Evolutionary conservation across 35 echinoderm and acorn worm genomes (phyloP).

Genomic region (Ophioderma brevispina): DNA sequence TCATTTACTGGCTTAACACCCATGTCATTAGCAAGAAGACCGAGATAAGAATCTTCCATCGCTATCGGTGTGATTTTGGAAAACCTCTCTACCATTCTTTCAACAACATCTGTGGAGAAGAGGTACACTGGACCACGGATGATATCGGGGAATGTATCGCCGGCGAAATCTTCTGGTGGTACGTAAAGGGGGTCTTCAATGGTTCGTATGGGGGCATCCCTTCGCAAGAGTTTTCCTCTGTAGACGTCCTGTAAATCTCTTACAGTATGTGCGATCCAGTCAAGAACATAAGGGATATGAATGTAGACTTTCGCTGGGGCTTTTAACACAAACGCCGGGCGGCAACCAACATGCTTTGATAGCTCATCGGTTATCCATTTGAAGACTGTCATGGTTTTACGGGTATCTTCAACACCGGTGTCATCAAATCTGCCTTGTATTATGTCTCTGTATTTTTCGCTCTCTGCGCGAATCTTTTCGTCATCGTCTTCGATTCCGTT

Average conservation of each 20-base stretch:
- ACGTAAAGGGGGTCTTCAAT: slow-evolving; percentile 52
- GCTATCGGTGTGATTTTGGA: slow-evolving; percentile 70
- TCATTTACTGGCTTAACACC: slow-evolving; percentile 48
- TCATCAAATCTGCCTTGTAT: slow-evolving; percentile 88
- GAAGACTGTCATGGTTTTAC: slow-evolving; percentile 74
- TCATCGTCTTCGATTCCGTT: not conserved
- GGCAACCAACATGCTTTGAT: not conserved
- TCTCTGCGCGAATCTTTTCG: slow-evolving; percentile 23
- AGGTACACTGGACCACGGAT: slow-evolving; percentile 66
- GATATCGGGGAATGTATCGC: slow-evolving; percentile 59
- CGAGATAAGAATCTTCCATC: slow-evolving; percentile 89
- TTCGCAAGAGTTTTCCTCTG: slow-evolving; percentile 66
- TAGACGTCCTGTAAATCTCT: slow-evolving; percentile 35
- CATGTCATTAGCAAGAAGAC: slow-evolving; percentile 71
- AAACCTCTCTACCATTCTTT: slow-evolving; percentile 52
- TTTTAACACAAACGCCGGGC: slow-evolving; percentile 63
- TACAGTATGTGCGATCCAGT: slow-evolving; percentile 55
- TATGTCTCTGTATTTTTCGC: slow-evolving; percentile 53
- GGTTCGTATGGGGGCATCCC: slow-evolving; percentile 77
- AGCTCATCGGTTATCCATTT: slow-evolving; percentile 61
- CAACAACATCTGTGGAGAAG: slow-evolving; percentile 70
- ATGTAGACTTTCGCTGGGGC: slow-evolving; percentile 69
- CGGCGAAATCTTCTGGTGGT: slow-evolving; percentile 49
- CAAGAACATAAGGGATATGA: slow-evolving; percentile 56
- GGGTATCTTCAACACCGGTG: slow-evolving; percentile 61